These are phyloP conservation scores for Cotesia typhae DNA, from an alignment of 1,140 invertebrate species.

Conservation along the genomic window DNA sequence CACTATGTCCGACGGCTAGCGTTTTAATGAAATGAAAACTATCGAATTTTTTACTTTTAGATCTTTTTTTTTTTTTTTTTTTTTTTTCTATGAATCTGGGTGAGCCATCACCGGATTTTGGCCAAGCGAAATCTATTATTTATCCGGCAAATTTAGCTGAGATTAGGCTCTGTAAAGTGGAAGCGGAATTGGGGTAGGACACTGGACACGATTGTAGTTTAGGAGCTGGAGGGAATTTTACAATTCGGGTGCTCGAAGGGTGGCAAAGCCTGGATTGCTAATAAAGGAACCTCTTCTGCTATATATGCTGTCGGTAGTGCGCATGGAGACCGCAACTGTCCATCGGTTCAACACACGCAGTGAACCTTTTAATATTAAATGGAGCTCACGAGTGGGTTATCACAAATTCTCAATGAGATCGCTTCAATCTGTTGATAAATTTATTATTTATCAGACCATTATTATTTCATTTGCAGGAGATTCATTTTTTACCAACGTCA, in stretches of 20 bases:
- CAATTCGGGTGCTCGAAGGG: conserved; percentile 23
- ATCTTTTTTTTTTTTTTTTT: too few relatives aligned
- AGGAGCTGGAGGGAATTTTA: not conserved
- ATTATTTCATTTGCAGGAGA: too few relatives aligned
- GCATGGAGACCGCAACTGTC: conserved; percentile 56
- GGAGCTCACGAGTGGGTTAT: conserved; percentile 54
- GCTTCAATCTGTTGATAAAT: conserved; percentile 11
- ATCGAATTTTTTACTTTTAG: too few relatives aligned
- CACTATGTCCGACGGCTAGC: conserved; percentile 1
- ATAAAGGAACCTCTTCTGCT: conserved; percentile 54
- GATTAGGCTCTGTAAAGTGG: not conserved
- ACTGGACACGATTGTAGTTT: not conserved
- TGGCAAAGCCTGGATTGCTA: conserved; percentile 44
- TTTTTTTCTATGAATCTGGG: too few relatives aligned
- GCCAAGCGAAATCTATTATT: too few relatives aligned
- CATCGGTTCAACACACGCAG: conserved; percentile 59
- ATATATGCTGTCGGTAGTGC: conserved; percentile 33
- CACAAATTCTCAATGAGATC: conserved; percentile 46
- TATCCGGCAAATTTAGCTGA: not conserved
- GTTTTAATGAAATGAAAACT: conserved; percentile 21
- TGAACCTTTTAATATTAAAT: conserved; percentile 64
- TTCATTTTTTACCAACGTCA: too few relatives aligned
- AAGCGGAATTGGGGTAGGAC: conserved; percentile 12
- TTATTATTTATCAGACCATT: not conserved
- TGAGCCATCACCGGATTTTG: too few relatives aligned